Evolutionary conservation across 2,888 invertebrate genomes (phyloP).

Genomic region (Charanyca ferruginea): DNA sequence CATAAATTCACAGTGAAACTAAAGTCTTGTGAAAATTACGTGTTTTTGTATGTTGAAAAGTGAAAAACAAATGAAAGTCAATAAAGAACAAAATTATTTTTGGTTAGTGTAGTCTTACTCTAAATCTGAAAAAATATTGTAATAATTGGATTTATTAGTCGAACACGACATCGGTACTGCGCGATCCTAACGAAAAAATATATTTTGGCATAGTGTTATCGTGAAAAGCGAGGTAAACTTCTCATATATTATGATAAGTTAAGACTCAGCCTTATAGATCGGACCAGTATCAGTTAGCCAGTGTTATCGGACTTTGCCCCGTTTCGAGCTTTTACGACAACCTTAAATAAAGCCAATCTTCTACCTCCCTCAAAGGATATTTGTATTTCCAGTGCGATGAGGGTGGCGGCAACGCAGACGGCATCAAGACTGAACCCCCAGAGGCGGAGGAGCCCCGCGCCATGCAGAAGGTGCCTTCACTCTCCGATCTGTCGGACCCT

Average conservation of each 20-base stretch:
- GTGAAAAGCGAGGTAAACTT: not conserved
- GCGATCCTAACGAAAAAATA: too few relatives aligned
- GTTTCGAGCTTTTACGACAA: not conserved
- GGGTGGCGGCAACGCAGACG: constrained; percentile 91
- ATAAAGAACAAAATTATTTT: not conserved
- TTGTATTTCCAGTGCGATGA: constrained; percentile 86
- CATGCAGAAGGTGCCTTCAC: constrained; percentile 97
- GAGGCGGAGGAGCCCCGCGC: constrained; percentile 93
- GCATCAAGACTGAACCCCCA: constrained; percentile 90
- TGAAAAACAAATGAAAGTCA: not conserved
- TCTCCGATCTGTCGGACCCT: constrained; percentile 97
- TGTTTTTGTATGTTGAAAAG: not conserved
- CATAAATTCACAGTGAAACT: not conserved
- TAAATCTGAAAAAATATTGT: too few relatives aligned
- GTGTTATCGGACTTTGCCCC: not conserved
- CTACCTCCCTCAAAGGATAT: not conserved
- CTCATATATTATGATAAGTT: not conserved
- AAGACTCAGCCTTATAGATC: not conserved
- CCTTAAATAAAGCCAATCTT: not conserved
- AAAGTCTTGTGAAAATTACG: not conserved
- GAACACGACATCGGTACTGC: too few relatives aligned
- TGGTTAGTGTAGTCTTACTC: too few relatives aligned
- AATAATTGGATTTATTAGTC: too few relatives aligned
- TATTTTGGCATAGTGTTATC: too few relatives aligned
- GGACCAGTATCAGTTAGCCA: not conserved